These are phyloP conservation scores for Omphaloscelis lunosa DNA, from an alignment of 2,888 invertebrate species.

Conservation along the genomic window DNA sequence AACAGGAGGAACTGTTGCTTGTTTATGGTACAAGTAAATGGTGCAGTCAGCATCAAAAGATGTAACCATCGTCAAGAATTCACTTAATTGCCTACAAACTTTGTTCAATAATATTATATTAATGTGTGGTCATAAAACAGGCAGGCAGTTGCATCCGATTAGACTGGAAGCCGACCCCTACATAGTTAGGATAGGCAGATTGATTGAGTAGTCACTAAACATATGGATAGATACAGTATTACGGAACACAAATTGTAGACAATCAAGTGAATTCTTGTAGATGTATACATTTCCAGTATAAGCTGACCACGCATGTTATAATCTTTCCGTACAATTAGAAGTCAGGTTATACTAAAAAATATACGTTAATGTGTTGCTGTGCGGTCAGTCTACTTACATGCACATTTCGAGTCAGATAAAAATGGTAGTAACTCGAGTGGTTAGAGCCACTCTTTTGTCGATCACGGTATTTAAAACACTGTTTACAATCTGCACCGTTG, in stretches of 20 bases:
- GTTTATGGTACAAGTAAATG: not conserved
- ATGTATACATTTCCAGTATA: not conserved
- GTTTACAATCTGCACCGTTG: not conserved
- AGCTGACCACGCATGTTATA: not conserved
- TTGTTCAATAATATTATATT: not conserved
- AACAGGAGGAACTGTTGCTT: slow-evolving; percentile 5
- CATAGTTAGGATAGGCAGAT: too few species aligned
- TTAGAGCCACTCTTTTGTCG: not conserved
- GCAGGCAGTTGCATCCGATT: too few species aligned
- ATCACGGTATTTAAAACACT: not conserved
- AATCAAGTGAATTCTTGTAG: not conserved
- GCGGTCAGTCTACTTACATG: not conserved
- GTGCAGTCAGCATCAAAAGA: not conserved
- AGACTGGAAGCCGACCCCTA: too few species aligned
- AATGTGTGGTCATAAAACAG: too few species aligned
- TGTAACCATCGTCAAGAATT: not conserved
- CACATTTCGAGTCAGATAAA: not conserved
- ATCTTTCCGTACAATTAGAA: not conserved
- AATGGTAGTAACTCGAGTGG: not conserved
- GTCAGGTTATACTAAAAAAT: not conserved
- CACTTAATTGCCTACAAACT: not conserved
- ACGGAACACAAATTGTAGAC: not conserved
- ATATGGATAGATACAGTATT: not conserved
- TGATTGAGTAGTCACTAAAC: too few species aligned
- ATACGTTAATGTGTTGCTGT: not conserved